Evolutionary conservation across 2,113 vertebrate genomes (phyloP).

Genomic region (Takifugu bimaculatus): DNA sequence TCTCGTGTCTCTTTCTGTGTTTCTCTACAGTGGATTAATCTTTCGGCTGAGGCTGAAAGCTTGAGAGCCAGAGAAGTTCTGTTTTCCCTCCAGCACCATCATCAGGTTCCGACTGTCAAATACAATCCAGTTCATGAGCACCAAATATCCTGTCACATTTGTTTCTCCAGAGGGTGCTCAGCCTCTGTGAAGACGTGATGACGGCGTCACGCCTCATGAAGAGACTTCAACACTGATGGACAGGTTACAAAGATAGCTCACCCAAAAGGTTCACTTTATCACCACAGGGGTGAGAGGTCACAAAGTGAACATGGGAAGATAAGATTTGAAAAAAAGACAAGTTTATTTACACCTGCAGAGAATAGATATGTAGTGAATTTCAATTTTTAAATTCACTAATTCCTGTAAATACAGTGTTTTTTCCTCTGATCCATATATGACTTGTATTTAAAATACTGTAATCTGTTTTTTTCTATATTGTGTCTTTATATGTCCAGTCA

Average conservation of each 20-base stretch:
- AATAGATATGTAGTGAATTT: constrained; percentile 10
- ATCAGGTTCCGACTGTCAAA: constrained; percentile 13
- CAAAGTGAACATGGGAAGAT: no score
- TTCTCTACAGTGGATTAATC: constrained; percentile 50
- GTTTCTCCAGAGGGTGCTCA: constrained; percentile 31
- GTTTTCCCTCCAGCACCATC: constrained; percentile 5
- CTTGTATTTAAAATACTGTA: constrained; percentile 4
- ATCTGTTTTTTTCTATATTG: constrained; percentile 9
- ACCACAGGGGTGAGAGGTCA: no score
- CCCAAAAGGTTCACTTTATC: no score
- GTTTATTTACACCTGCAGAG: not conserved
- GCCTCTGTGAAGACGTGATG: constrained; percentile 1
- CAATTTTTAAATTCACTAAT: constrained; percentile 1
- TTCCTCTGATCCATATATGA: constrained; percentile 2
- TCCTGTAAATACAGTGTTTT: constrained; percentile 9
- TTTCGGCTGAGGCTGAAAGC: not conserved
- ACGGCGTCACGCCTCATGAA: not conserved
- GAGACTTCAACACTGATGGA: no score
- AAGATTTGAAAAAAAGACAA: no score
- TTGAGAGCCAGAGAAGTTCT: not conserved
- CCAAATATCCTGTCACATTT: constrained; percentile 30
- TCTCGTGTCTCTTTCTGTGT: constrained; percentile 7
- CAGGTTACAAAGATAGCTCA: no score
- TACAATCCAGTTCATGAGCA: constrained; percentile 43
- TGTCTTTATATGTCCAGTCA: not conserved